Percentiles rank a stretch among this genome's conserved stretches.
These are phyloP conservation scores for Austrofundulus limnaeus DNA, from an alignment of 2,113 vertebrate genomes.

Conservation along the genomic window DNA sequence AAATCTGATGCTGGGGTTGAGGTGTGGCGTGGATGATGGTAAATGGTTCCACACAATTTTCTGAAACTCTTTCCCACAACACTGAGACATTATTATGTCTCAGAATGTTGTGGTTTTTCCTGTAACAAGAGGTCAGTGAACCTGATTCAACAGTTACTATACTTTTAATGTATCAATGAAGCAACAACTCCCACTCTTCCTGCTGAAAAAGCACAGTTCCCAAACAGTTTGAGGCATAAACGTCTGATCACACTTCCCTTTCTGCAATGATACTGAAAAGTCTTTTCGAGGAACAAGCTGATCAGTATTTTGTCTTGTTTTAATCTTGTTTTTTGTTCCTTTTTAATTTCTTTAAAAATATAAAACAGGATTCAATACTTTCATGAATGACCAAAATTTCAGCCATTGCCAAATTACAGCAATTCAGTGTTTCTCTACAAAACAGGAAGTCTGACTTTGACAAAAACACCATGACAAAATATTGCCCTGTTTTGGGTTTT, in stretches of 20 bases:
- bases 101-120: background rate
- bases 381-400: no score
- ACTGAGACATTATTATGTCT: no score
- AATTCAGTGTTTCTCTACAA: no score
- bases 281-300: no score
- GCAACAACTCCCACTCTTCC: background rate
- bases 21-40: slow-evolving; percentile 23
- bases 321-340: background rate
- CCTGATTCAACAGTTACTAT: background rate
- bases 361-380: background rate
- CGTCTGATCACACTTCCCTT: slow-evolving; percentile 1
- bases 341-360: background rate
- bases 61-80: no score
- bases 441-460: no score
- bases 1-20: slow-evolving; percentile 16
- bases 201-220: background rate
- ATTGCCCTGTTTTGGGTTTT: no score
- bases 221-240: background rate
- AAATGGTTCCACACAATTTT: slow-evolving; percentile 17
- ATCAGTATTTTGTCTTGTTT: background rate
- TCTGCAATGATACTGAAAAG: background rate
- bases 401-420: no score
- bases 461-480: no score
- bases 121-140: background rate
- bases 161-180: background rate